Base-by-base conservation (phyloP, 2,113 vertebrate species). In the Leptodactylus fuscus region DNA sequence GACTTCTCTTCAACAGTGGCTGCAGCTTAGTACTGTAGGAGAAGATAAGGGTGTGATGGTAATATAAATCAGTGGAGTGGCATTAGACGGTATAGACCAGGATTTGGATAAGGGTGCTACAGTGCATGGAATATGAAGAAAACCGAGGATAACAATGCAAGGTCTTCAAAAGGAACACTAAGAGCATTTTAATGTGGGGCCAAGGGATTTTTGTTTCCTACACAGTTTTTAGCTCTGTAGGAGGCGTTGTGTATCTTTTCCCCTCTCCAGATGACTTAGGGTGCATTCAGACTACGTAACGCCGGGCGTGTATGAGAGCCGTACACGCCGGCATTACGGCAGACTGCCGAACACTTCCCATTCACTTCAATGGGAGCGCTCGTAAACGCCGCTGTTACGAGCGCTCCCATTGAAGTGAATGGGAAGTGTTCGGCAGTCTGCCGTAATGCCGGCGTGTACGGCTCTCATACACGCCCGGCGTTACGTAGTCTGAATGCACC, bases 31-130 rank as follows among this genome's bases (percentile, higher is more conserved):
- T 29, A 32, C 24, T 51, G 4, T 49, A 3, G 1, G 29, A 48
- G 49, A 75, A 76, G 73, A 51, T 74, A 74, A 46, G n/a, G 5
- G 41, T 74, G 71, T 9, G 29, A 48, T 74, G 41, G 29, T 13
- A 74, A 48, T 49, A 76, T 51, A 76, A 48, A 48, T 75, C 69
- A 49, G 41, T 29, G 13, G 36, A 48, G 38, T 46, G 20, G 36
- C 9, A 74, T 24, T 71, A 27, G 20, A 22, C 22, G 36, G 10
- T 5, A 46, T 20, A 29, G 32, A 20, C 1, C 34, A 69, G 34
- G 32, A 69, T 22, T 69, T 20, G 38, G 34, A 69, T 11, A 38
- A 36, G 18, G 18, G 7, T 9, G 38, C 15, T 20, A 38, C 15
- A 20, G 18, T 38, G 34, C 34, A 22, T 69, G 32, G 22, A 34